Conservation (phyloP, 2,888 invertebrate species). For the Halictus quadricinctus region DNA sequence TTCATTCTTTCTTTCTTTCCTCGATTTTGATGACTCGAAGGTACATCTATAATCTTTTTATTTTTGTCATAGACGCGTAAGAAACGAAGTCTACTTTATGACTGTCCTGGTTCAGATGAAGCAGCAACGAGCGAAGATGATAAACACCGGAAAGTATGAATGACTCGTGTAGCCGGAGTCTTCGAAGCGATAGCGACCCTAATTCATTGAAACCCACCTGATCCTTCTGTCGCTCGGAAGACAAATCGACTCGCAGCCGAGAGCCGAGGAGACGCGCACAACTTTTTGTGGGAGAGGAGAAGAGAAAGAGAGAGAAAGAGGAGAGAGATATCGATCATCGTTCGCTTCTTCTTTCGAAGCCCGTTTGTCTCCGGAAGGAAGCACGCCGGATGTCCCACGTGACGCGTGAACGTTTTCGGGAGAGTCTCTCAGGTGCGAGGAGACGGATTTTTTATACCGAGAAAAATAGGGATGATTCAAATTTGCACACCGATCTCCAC, state of each 20-base stretch:
- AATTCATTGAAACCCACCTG: background rate
- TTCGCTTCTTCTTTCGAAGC: too few species aligned
- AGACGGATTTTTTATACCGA: too few species aligned
- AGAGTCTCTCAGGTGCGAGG: too few species aligned
- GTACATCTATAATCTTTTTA: background rate
- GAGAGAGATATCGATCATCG: too few species aligned
- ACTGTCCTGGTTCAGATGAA: background rate
- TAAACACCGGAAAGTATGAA: background rate
- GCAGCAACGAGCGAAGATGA: background rate
- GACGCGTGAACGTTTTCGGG: too few species aligned
- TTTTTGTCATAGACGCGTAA: background rate
- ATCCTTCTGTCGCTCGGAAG: background rate
- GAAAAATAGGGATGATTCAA: background rate
- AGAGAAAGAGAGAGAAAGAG: too few species aligned
- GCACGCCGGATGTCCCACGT: too few species aligned
- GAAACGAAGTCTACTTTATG: background rate
- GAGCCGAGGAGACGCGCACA: constrained; percentile 3
- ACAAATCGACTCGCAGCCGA: constrained; percentile 13
- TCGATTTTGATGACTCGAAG: background rate
- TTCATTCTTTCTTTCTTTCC: background rate
- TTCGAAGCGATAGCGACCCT: background rate
- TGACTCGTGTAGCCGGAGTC: background rate
- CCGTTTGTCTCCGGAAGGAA: too few species aligned
- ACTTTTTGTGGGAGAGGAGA: background rate
- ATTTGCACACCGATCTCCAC: background rate